phyloP scores from a whole-genome alignment of 2,113 vertebrate species.

The Cyprinodon variegatus region DNA sequence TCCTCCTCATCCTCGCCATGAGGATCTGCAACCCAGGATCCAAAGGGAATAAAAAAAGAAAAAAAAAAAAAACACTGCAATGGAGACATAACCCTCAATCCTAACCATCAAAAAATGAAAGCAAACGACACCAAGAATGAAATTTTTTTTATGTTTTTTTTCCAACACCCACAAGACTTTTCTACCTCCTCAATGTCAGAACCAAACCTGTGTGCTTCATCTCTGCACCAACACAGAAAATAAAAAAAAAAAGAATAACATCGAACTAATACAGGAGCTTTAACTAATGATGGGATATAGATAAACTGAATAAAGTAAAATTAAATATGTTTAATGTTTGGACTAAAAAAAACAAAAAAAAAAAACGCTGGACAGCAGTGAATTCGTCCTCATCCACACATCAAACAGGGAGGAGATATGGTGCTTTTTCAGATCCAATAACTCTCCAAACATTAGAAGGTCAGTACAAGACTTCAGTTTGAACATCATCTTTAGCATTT shows the following conservation, averaged over 20 bases:
- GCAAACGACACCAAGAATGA: slow-evolving; percentile 11
- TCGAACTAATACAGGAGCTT: too few relatives aligned
- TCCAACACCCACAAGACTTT: slow-evolving; percentile 28
- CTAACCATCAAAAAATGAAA: slow-evolving; percentile 23
- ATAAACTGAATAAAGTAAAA: too few relatives aligned
- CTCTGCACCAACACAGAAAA: slow-evolving; percentile 13
- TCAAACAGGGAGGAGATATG: slow-evolving; percentile 27
- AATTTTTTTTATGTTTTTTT: slow-evolving; percentile 44
- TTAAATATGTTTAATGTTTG: too few relatives aligned
- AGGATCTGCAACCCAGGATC: slow-evolving; percentile 69
- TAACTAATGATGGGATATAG: too few relatives aligned
- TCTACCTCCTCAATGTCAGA: slow-evolving; percentile 31
- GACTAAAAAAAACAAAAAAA: slow-evolving; percentile 8
- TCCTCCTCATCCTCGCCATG: slow-evolving; percentile 50
- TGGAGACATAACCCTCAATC: slow-evolving; percentile 33
- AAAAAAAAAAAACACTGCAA: slow-evolving; percentile 34
- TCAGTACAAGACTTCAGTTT: slow-evolving; percentile 22
- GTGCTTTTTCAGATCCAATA: slow-evolving; percentile 22
- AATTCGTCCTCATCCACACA: slow-evolving; percentile 23
- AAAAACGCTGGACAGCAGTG: slow-evolving; percentile 15
- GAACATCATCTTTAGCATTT: slow-evolving; percentile 32
- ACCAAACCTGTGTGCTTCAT: slow-evolving; percentile 17
- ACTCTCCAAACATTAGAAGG: background rate
- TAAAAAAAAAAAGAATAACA: background rate
- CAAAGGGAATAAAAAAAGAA: slow-evolving; percentile 33